Percentiles rank a stretch among this genome's conserved stretches.
These are phyloP conservation scores for Psittacula echo DNA, from an alignment of 2,797 vertebrate species.

Conservation along the genomic window DNA sequence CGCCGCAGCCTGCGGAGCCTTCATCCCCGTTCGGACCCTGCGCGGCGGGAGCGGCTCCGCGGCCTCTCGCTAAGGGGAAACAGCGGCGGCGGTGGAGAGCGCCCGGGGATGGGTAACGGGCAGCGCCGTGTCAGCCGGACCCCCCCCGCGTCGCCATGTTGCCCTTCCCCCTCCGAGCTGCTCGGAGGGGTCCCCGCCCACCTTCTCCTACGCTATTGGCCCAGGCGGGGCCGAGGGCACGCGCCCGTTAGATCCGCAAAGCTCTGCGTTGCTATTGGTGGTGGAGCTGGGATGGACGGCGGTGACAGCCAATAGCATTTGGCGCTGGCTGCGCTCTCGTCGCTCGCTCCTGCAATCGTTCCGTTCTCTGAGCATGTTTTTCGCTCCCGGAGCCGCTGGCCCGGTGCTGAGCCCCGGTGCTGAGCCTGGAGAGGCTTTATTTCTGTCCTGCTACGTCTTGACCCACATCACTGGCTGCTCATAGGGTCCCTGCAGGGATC, in stretches of 20 bases:
- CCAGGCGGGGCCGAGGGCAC: background rate
- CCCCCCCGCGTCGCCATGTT: constrained; percentile 80
- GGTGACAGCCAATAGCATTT: background rate
- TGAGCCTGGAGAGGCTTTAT: fast-evolving
- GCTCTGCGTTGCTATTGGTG: background rate
- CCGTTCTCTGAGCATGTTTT: fast-evolving
- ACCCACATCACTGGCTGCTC: fast-evolving
- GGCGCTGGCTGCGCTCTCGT: fast-evolving
- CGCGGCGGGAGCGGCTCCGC: background rate
- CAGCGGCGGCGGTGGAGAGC: background rate
- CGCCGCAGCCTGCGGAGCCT: background rate
- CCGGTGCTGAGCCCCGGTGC: fast-evolving
- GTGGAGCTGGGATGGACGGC: background rate
- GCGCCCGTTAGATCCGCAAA: background rate
- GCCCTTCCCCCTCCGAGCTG: constrained; percentile 43
- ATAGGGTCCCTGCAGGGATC: background rate
- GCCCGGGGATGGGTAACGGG: background rate
- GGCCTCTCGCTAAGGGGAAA: background rate
- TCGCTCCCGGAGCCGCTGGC: too few relatives aligned
- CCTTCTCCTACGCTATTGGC: constrained; percentile 66
- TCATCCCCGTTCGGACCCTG: background rate
- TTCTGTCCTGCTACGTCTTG: background rate
- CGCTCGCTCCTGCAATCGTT: background rate
- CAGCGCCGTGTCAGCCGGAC: background rate
- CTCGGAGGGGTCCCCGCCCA: constrained; percentile 20